Evolutionary conservation across 2,888 invertebrate species (phyloP).

Genomic region (Belgica antarctica): DNA sequence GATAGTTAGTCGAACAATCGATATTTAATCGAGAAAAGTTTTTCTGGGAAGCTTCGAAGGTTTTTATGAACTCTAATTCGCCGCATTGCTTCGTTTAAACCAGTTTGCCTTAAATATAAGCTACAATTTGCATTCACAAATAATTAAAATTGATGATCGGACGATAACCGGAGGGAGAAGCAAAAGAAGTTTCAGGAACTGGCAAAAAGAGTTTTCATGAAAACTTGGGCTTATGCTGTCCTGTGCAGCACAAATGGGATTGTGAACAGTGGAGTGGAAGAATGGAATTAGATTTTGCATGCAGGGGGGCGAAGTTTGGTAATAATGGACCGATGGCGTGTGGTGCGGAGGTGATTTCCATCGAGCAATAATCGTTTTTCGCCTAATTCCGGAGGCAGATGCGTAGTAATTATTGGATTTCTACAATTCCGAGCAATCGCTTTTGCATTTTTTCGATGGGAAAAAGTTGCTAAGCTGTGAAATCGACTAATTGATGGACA

Average conservation of each 20-base stretch:
- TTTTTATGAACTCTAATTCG: no score
- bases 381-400: conserved; percentile 24
- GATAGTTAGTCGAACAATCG: no score
- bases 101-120: conserved; percentile 17
- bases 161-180: neutral
- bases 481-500: conserved; percentile 7
- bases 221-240: neutral
- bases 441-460: neutral
- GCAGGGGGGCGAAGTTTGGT: conserved; percentile 12
- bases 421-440: neutral
- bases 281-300: conserved; percentile 14
- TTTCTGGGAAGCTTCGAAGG: neutral
- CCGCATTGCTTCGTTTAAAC: no score
- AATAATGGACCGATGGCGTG: conserved; percentile 22
- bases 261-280: neutral
- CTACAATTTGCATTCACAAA: conserved; percentile 38
- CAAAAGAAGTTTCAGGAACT: neutral
- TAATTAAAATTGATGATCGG: conserved; percentile 32
- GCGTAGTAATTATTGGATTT: conserved; percentile 18
- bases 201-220: neutral
- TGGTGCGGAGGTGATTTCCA: conserved; percentile 8
- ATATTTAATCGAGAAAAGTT: no score
- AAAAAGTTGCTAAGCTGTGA: neutral
- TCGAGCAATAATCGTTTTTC: conserved; percentile 1
- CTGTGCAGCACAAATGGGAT: neutral